Percentiles rank a stretch among this genome's conserved stretches.
These are phyloP conservation scores for Centrocercus urophasianus DNA, from an alignment of 2,113 vertebrate species.

Conservation along the genomic window DNA sequence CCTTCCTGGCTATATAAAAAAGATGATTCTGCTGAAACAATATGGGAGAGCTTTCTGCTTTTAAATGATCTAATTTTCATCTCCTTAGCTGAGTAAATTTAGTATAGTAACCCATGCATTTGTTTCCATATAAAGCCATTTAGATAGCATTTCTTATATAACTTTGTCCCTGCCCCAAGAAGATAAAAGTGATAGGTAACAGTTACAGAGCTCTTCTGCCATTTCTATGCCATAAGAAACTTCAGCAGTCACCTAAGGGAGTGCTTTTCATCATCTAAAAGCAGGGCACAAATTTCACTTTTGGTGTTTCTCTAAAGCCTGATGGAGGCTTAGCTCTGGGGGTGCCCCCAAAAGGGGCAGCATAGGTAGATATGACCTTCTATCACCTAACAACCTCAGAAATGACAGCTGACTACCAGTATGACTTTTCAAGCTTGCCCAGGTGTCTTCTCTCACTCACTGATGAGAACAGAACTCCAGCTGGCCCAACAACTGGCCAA, in stretches of 20 bases:
- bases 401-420: not conserved
- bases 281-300: not conserved
- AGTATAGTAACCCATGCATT: constrained; percentile 18
- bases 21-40: constrained; percentile 15
- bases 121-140: constrained; percentile 31
- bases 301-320: not conserved
- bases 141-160: not conserved
- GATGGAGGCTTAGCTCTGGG: not conserved
- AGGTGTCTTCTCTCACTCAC: not conserved
- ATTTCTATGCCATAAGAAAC: not conserved
- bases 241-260: not conserved
- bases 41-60: constrained; percentile 24
- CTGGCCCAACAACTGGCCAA: not conserved
- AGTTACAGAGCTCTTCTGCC: not conserved
- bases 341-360: not conserved
- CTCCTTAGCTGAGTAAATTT: constrained; percentile 53
- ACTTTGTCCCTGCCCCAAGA: not conserved
- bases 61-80: constrained; percentile 65
- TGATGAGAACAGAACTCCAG: not conserved
- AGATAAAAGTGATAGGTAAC: not conserved
- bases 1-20: not conserved
- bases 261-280: not conserved
- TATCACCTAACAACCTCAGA: not conserved
- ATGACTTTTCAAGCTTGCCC: not conserved
- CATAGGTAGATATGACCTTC: not conserved